Base-by-base conservation (phyloP, 2,888 invertebrate genomes). In the Rhagium mordax region DNA sequence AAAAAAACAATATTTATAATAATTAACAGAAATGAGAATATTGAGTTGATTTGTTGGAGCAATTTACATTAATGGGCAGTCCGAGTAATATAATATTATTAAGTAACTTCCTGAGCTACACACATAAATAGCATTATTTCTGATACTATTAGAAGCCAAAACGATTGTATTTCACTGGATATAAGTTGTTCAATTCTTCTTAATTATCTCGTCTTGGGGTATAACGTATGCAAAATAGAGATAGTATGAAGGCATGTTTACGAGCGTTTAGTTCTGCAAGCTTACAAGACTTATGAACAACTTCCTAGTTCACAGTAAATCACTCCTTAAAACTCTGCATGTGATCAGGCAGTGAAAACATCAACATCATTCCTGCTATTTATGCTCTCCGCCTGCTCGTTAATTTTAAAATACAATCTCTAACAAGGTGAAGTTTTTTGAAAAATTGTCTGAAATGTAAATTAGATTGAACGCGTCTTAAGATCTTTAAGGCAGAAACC, bases 241-340 rank as follows among this genome's bases (percentile, higher is more conserved):
- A 70, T 57, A 64, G 64, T 41, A 51, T 62, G 53, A 64, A 41
- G 29, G 62, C 57, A 55, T 47, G 57, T 70, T 70, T 64, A 55
- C 48, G 70, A 64, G 16, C 67, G 57, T 57, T 67, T 57, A 57
- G 57, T 57, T 67, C 67, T 24, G 67, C 57, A 67, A 57, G 67
- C 67, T 62, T 21, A 27, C 53, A 62, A 77, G 80, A 80, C 75
- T 77, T 80, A 79, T 75, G 79, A 73, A 41, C 73, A 72, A 76
- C 75, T 82, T 81, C 82, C 80, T 81, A 79, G 82, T 81, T 81
- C 80, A 76, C 81, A 78, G 80, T 82, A 82, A 81, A 82, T 82
- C 81, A 82, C 80, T 81, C 77, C 80, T 77, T 71, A 78, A 81
- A 80, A 78, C 82, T 78, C 82, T 78, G 82, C 82, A 81, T 80